A percentile compares a stretch with the other conserved stretches of the same genome.
Evolutionary conservation across 2,888 invertebrate species (phyloP).

Genomic region (Julus scandinavius): DNA sequence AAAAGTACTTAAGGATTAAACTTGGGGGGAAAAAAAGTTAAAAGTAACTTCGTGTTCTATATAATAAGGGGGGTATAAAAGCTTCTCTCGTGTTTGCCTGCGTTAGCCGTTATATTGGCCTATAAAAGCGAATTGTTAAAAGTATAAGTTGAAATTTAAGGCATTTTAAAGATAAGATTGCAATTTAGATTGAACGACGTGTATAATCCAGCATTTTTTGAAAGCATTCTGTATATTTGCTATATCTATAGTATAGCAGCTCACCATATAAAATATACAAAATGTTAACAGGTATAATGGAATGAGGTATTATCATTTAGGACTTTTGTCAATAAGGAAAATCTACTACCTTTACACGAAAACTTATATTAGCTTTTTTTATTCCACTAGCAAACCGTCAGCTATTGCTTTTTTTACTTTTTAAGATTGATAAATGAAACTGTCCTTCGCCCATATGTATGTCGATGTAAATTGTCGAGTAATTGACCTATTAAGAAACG

Average conservation of each 20-base stretch:
- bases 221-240: neutral
- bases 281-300: neutral
- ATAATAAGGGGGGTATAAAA: neutral
- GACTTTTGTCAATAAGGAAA: neutral
- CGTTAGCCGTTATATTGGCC: neutral
- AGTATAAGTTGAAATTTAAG: conserved; percentile 18
- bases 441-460: conserved; percentile 18
- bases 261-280: neutral
- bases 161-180: conserved; percentile 2
- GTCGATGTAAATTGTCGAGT: conserved; percentile 18
- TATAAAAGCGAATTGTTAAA: conserved; percentile 18
- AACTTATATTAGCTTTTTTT: neutral
- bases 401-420: neutral
- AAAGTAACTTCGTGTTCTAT: neutral
- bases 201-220: neutral
- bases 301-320: neutral
- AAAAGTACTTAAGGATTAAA: too few species aligned
- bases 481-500: conserved; percentile 11
- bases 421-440: conserved; percentile 11
- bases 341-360: neutral
- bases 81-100: neutral
- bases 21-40: too few species aligned
- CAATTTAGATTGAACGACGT: conserved; percentile 16
- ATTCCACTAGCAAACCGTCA: neutral
- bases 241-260: too few species aligned